Evolutionary conservation across 2,113 vertebrate species (phyloP), one percentile per base, ranked within the genome.

Genomic region (Pseudonaja textilis): DNA sequence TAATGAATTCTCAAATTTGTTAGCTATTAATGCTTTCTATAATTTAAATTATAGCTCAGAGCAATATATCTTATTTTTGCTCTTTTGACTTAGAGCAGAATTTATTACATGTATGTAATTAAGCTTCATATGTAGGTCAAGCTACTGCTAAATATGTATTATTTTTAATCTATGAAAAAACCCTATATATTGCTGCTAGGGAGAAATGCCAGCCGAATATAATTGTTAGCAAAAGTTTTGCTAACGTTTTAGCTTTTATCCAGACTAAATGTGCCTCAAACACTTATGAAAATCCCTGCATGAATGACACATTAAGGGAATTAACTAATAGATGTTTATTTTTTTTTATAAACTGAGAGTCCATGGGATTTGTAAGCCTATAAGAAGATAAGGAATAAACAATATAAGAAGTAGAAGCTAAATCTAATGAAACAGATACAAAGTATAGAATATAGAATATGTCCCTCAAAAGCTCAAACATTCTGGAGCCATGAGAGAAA

Each of bases 91-190:
- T 93, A 92, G 55, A 52, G 64, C 64, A 81, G 25, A 20, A 56
- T 89, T 34, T 4, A 89, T 56, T 56, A 81, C 34, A 81, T 81
- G 22, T 89, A 91, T 55, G 85, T n/a, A 92, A 96, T 88, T 61
- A 92, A 25, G 74, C 59, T 92, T 64, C 3, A 85, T 90, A 89
- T 55, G 0, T 88, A 94, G 20, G n/a, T 90, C 85, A n/a, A 81
- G 20, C 81, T 29, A 29, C 23, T 56, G 94, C 56, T 55, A 57
- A 20, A 18, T 91, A 1, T 93, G 18, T 3, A 91, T 95, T 69
- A 85, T 85, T 95, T 97, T 97, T 96, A 96, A 96, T 89, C 90
- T 94, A 95, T 94, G 93, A 94, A 94, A 97, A 93, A 96, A 96
- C 95, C 87, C 52, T 89, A 89, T 94, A 93, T 87, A 47, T 93